phyloP scores from a whole-genome alignment of 1,140 invertebrate genomes.

The Zaprionus davidi region DNA sequence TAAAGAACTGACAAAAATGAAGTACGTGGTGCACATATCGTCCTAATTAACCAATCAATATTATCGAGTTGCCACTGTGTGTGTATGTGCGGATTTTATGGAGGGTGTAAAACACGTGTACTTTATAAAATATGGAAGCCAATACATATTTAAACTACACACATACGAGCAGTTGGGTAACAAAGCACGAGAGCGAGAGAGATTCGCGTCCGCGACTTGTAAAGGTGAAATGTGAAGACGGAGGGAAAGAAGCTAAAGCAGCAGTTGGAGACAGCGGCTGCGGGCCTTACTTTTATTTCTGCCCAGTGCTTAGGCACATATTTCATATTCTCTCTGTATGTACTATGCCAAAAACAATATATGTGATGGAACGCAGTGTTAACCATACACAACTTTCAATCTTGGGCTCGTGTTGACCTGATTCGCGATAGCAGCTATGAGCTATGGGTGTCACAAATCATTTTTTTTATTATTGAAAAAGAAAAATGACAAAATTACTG shows the following conservation, averaged over 20 bases:
- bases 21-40: conserved; percentile 26
- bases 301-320: conserved; percentile 33
- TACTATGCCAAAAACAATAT: conserved; percentile 21
- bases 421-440: conserved; percentile 23
- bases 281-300: conserved; percentile 34
- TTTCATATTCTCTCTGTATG: conserved; percentile 26
- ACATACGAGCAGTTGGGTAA: neutral
- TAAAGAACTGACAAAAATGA: neutral
- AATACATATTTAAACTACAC: conserved; percentile 70
- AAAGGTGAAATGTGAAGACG: neutral
- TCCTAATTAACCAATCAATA: conserved; percentile 64
- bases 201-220: conserved; percentile 16
- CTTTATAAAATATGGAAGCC: conserved; percentile 73
- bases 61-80: conserved; percentile 57
- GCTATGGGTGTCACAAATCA: too few relatives aligned
- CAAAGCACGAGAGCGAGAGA: neutral
- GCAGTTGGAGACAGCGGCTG: conserved; percentile 6
- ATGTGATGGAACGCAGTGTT: conserved; percentile 5
- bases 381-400: conserved; percentile 13
- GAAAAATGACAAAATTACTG: too few relatives aligned
- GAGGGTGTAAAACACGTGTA: conserved; percentile 71
- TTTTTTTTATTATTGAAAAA: too few relatives aligned
- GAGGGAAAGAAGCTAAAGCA: neutral
- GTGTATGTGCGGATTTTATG: conserved; percentile 16
- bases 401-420: conserved; percentile 37